phyloP scores from a whole-genome alignment of 2,888 invertebrate genomes.

The Lasioglossum leucozonium region DNA sequence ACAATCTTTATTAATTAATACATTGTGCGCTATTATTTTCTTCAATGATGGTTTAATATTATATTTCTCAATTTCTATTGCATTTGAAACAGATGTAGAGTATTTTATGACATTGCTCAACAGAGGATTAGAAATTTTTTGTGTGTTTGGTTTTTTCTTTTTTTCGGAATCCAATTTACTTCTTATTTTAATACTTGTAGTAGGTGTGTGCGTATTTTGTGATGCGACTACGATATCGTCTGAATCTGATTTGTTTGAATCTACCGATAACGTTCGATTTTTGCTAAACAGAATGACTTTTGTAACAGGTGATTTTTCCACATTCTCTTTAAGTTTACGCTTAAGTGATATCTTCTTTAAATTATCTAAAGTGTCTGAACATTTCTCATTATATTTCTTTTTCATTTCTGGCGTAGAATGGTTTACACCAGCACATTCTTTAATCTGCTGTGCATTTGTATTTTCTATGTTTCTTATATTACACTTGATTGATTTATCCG shows the following conservation, averaged over 20 bases:
- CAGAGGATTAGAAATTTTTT: constrained; percentile 4
- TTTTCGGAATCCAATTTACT: constrained; percentile 33
- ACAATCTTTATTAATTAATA: constrained; percentile 34
- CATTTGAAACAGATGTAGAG: neutral
- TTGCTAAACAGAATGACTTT: constrained; percentile 64
- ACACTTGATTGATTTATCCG: constrained; percentile 13
- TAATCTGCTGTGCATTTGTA: constrained; percentile 33
- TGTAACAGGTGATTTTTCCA: constrained; percentile 59
- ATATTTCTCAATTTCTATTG: constrained; percentile 29
- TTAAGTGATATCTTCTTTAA: constrained; percentile 28
- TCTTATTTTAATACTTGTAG: constrained; percentile 32
- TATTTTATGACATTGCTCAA: neutral
- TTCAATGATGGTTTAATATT: constrained; percentile 43
- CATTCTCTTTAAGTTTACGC: constrained; percentile 47
- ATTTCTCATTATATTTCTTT: constrained; percentile 16
- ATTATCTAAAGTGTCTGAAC: neutral
- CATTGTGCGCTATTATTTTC: constrained; percentile 45
- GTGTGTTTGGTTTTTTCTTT: constrained; percentile 26
- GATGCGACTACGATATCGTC: constrained; percentile 77
- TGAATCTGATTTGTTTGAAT: constrained; percentile 78
- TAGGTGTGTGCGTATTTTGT: constrained; percentile 62
- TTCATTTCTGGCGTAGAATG: constrained; percentile 22
- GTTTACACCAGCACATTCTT: constrained; percentile 29
- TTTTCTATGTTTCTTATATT: constrained; percentile 47
- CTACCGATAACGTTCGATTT: constrained; percentile 68